Evolutionary conservation across 2,888 invertebrate genomes (phyloP).

Genomic region (Ypsolopha sequella): DNA sequence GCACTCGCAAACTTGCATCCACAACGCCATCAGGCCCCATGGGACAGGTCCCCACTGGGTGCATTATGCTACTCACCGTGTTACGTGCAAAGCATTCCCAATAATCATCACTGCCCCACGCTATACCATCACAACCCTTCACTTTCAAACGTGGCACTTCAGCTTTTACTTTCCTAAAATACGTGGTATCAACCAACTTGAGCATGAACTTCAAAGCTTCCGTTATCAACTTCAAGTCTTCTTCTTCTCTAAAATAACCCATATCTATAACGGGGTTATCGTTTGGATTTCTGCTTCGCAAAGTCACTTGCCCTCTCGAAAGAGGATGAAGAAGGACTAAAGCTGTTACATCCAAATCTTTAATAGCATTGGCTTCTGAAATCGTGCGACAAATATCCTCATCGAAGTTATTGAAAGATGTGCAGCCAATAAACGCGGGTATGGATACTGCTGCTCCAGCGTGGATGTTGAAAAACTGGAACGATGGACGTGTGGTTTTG

Average conservation of each 20-base stretch:
- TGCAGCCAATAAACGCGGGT: constrained; percentile 24
- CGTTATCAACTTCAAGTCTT: constrained; percentile 27
- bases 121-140: constrained; percentile 58
- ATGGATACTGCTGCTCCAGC: constrained; percentile 37
- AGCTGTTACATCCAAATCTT: constrained; percentile 28
- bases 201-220: constrained; percentile 37
- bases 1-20: constrained; percentile 38
- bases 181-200: constrained; percentile 30
- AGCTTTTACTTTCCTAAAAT: constrained; percentile 30
- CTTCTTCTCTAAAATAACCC: constrained; percentile 34
- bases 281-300: constrained; percentile 34
- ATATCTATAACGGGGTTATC: constrained; percentile 41
- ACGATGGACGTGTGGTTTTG: constrained; percentile 26
- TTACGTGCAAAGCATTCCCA: constrained; percentile 74
- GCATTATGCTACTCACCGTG: constrained; percentile 70
- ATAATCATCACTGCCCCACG: constrained; percentile 69
- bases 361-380: constrained; percentile 26
- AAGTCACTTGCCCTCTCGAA: constrained; percentile 40
- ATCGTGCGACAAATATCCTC: constrained; percentile 26
- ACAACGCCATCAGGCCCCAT: constrained; percentile 50
- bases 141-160: constrained; percentile 35
- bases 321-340: constrained; percentile 37
- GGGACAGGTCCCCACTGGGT: constrained; percentile 63
- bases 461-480: constrained; percentile 42
- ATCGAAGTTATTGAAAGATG: constrained; percentile 22